Conservation (phyloP, 2,113 vertebrate genomes). For the Egretta garzetta region DNA sequence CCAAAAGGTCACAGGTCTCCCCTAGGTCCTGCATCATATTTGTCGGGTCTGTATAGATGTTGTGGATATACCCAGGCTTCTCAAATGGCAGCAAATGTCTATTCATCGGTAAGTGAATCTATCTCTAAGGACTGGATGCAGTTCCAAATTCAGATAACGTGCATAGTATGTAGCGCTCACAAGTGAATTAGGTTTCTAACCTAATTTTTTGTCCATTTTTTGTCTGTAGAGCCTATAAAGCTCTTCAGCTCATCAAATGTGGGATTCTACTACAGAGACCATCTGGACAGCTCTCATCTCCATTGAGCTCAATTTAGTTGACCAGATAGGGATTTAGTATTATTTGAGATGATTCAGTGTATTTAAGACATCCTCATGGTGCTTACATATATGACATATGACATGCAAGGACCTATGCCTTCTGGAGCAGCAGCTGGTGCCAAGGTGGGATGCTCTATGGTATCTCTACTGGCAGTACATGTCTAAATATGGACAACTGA, state of each 20-base stretch:
- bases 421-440: neutral
- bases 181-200: neutral
- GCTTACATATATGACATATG: too few relatives aligned
- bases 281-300: neutral
- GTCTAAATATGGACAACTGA: neutral
- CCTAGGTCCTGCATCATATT: neutral
- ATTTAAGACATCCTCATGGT: neutral
- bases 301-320: rapidly evolving
- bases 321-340: neutral
- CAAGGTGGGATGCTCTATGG: neutral
- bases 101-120: neutral
- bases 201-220: neutral
- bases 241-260: neutral
- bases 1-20: constrained; percentile 20
- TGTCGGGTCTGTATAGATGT: neutral
- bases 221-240: neutral
- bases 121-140: neutral
- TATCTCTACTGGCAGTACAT: neutral
- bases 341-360: neutral
- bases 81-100: neutral
- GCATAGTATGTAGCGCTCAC: neutral
- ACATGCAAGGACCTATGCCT: neutral
- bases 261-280: neutral
- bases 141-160: neutral
- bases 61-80: neutral